These are phyloP conservation scores for Cheumatopsyche charites DNA, from an alignment of 1,140 invertebrate genomes.

Conservation along the genomic window DNA sequence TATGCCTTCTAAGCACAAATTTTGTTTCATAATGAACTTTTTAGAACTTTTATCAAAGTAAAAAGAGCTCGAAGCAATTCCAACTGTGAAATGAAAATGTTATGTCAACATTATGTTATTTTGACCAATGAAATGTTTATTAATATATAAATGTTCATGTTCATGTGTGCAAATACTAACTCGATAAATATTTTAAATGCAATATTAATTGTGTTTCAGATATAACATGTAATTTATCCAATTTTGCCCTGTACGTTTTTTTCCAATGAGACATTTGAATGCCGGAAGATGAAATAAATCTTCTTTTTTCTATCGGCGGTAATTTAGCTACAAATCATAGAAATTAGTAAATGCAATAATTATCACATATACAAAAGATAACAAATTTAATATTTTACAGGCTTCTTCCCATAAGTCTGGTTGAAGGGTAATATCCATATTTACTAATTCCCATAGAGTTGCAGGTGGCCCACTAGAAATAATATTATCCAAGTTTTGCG, in stretches of 20 bases:
- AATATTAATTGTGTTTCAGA: conserved; percentile 59
- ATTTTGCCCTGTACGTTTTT: conserved; percentile 48
- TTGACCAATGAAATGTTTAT: no score
- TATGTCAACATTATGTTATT: no score
- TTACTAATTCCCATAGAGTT: conserved; percentile 44
- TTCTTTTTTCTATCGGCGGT: conserved; percentile 53
- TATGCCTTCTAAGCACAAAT: conserved; percentile 57
- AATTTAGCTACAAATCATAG: conserved; percentile 54
- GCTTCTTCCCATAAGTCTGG: conserved; percentile 46
- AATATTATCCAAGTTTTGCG: conserved; percentile 1
- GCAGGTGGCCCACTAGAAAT: conserved; percentile 11
- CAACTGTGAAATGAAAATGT: conserved; percentile 51
- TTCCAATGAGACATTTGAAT: conserved; percentile 56
- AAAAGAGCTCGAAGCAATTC: conserved; percentile 58
- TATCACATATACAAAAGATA: background rate
- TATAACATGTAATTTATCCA: conserved; percentile 52
- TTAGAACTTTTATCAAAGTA: conserved; percentile 53
- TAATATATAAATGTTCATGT: no score
- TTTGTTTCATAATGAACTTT: conserved; percentile 54
- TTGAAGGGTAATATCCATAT: conserved; percentile 31
- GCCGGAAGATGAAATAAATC: conserved; percentile 55
- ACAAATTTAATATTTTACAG: conserved; percentile 24
- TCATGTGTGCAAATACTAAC: conserved; percentile 45
- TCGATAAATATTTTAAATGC: conserved; percentile 60
- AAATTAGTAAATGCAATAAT: conserved; percentile 31